Conservation (phyloP, 2,888 invertebrate species). For the Spicauda simplicius region DNA sequence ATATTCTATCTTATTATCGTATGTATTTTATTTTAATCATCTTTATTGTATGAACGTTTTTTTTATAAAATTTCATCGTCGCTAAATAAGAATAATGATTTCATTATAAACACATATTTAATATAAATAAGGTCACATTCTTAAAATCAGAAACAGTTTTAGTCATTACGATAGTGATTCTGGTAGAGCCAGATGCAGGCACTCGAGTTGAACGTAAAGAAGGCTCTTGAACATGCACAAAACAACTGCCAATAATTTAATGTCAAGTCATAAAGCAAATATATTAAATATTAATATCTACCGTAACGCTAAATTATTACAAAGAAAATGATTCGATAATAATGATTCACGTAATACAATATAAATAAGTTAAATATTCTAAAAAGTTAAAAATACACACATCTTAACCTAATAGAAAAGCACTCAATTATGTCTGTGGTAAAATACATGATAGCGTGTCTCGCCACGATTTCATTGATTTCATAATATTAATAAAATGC, state of each 20-base stretch:
- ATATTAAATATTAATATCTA: constrained; percentile 83
- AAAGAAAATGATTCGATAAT: constrained; percentile 82
- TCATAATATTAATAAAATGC: constrained; percentile 59
- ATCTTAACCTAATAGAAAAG: constrained; percentile 83
- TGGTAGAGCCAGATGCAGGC: constrained; percentile 66
- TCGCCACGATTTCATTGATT: constrained; percentile 52
- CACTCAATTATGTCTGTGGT: constrained; percentile 72
- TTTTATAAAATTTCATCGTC: constrained; percentile 72
- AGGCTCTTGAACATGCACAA: constrained; percentile 72
- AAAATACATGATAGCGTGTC: constrained; percentile 54
- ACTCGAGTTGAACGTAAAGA: constrained; percentile 76
- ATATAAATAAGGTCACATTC: constrained; percentile 67
- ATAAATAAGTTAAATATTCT: constrained; percentile 85
- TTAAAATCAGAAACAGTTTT: constrained; percentile 62
- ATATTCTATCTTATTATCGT: constrained; percentile 73
- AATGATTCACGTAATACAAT: constrained; percentile 82
- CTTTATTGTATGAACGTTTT: constrained; percentile 68
- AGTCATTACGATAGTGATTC: constrained; percentile 50
- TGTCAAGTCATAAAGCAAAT: constrained; percentile 79
- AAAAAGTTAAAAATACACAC: constrained; percentile 85
- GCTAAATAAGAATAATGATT: constrained; percentile 63
- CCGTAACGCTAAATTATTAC: constrained; percentile 81
- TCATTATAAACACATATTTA: constrained; percentile 51
- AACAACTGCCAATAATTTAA: constrained; percentile 79
- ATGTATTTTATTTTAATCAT: constrained; percentile 64